These are phyloP conservation scores for Orthonychiurus folsomi DNA, from an alignment of 2,888 invertebrate genomes.

Conservation along the genomic window DNA sequence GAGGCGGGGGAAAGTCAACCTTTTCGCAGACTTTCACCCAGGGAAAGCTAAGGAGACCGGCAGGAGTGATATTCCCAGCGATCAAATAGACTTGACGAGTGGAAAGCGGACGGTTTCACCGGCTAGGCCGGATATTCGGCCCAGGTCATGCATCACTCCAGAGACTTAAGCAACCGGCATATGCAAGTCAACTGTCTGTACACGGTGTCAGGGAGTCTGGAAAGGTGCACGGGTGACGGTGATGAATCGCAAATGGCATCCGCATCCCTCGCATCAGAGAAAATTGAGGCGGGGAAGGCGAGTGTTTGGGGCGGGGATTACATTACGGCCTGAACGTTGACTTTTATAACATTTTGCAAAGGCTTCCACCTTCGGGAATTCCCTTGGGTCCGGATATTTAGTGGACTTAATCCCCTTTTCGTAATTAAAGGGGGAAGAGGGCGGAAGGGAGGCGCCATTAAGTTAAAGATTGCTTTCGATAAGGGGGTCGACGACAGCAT, in stretches of 20 bases:
- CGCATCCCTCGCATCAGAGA: background rate
- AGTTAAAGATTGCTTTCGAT: background rate
- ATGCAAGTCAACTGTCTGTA: too few relatives aligned
- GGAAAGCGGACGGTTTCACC: too few relatives aligned
- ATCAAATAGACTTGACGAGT: too few relatives aligned
- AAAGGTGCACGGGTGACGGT: background rate
- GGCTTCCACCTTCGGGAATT: background rate
- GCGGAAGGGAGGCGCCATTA: background rate
- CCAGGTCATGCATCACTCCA: background rate
- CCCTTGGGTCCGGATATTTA: background rate
- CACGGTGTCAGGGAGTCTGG: too few relatives aligned
- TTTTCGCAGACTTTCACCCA: too few relatives aligned
- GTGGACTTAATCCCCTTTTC: constrained; percentile 20
- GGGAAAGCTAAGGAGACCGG: background rate
- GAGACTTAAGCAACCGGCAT: too few relatives aligned
- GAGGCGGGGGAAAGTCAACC: too few relatives aligned
- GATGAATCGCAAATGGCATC: background rate
- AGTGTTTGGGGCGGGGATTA: background rate
- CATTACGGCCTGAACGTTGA: background rate
- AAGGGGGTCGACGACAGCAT: background rate
- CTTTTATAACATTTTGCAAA: background rate
- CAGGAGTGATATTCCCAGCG: background rate
- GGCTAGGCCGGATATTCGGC: too few relatives aligned
- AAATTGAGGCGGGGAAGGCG: background rate
- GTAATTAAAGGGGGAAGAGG: constrained; percentile 20